Conservation (phyloP, 2,888 invertebrate species). For the Luffia ferchaultella region DNA sequence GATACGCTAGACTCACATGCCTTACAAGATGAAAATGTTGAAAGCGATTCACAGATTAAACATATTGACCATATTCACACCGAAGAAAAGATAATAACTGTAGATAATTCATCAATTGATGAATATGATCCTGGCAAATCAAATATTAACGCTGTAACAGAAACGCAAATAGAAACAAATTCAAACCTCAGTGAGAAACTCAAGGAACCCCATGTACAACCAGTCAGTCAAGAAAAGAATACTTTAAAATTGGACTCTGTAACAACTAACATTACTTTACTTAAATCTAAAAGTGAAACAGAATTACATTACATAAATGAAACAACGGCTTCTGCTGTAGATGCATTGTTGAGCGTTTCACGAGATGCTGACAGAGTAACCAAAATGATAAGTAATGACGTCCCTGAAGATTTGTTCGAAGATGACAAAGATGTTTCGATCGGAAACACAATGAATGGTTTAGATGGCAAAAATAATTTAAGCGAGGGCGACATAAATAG, state of each 20-base stretch:
- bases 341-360: slow-evolving; percentile 50
- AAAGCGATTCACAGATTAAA: not conserved
- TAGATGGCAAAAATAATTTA: not conserved
- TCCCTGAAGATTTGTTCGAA: slow-evolving; percentile 54
- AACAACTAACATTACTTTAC: slow-evolving; percentile 14
- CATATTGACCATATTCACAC: not conserved
- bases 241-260: not conserved
- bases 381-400: slow-evolving; percentile 43
- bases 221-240: not conserved
- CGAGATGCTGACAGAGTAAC: slow-evolving; percentile 51
- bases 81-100: not conserved
- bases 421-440: slow-evolving; percentile 26
- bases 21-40: not conserved
- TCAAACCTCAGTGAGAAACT: not conserved
- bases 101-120: not conserved
- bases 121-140: not conserved
- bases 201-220: not conserved
- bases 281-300: slow-evolving; percentile 21
- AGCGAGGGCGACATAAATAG: no score
- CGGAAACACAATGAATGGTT: not conserved
- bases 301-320: slow-evolving; percentile 39
- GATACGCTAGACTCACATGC: not conserved
- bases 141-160: not conserved
- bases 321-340: slow-evolving; percentile 54
- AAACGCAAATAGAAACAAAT: not conserved